These are phyloP conservation scores for Hirtodrosophila alboralis DNA, from an alignment of 2,888 invertebrate genomes.

Conservation along the genomic window DNA sequence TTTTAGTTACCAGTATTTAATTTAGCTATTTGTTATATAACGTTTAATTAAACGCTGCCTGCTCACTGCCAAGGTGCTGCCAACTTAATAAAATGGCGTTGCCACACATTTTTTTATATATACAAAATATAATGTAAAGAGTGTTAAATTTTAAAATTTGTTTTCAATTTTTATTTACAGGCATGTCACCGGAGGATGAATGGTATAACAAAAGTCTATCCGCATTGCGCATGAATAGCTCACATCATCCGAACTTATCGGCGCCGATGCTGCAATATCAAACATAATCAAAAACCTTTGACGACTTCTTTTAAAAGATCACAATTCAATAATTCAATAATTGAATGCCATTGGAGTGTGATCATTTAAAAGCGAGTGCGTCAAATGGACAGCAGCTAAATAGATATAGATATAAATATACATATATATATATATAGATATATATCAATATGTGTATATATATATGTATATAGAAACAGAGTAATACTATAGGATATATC, in stretches of 20 bases:
- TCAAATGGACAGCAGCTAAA: slow-evolving; percentile 55
- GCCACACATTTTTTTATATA: no score
- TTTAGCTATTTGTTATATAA: no score
- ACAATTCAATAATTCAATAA: slow-evolving; percentile 58
- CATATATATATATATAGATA: slow-evolving; percentile 11
- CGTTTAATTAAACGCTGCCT: no score
- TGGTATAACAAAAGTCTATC: slow-evolving; percentile 99
- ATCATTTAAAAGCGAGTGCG: slow-evolving; percentile 64
- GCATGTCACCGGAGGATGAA: slow-evolving; percentile 96
- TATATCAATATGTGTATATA: slow-evolving; percentile 10
- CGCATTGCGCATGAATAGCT: slow-evolving; percentile 97
- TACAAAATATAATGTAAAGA: no score
- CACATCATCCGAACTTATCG: slow-evolving; percentile 96
- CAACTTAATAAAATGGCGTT: no score
- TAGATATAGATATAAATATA: slow-evolving; percentile 1
- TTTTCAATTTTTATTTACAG: slow-evolving; percentile 85
- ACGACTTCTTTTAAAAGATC: slow-evolving; percentile 84
- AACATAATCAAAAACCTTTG: slow-evolving; percentile 90
- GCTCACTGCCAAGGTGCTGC: no score
- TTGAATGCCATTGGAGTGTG: slow-evolving; percentile 35
- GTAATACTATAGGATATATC: slow-evolving; percentile 1
- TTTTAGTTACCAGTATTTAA: no score
- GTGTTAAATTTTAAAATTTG: no score
- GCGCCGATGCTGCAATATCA: slow-evolving; percentile 99
- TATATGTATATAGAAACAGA: slow-evolving; percentile 8